Conservation (phyloP, 2,797 vertebrate species). For the Saxicola maurus region DNA sequence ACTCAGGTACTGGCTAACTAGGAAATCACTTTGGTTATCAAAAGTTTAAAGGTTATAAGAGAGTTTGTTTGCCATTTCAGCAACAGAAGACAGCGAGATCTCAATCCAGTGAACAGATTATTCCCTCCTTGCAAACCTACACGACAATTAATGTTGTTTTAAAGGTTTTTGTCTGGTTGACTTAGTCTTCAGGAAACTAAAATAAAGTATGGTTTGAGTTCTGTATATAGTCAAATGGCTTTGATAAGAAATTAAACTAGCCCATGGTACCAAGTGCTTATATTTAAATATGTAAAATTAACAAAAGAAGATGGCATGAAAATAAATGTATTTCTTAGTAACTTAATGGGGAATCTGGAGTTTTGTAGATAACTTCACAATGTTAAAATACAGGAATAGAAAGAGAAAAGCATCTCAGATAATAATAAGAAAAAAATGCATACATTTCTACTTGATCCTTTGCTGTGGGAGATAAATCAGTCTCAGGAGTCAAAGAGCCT, state of each 20-base stretch:
- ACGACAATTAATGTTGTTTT: not conserved
- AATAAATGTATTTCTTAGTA: not conserved
- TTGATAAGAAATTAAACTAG: not conserved
- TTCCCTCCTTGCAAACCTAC: not conserved
- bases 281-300: not conserved
- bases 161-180: not conserved
- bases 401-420: not conserved
- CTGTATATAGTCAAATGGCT: not conserved
- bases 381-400: not conserved
- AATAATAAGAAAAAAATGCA: constrained; percentile 42
- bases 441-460: constrained; percentile 99
- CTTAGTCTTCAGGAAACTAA: not conserved
- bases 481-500: constrained; percentile 89
- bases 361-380: not conserved
- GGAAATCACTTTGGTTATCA: not conserved
- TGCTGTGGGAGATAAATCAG: constrained; percentile 87
- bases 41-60: not conserved
- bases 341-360: no score
- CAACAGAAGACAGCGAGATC: not conserved
- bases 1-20: not conserved
- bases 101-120: not conserved
- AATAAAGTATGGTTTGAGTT: not conserved
- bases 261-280: not conserved
- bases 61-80: not conserved
- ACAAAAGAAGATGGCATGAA: not conserved